Evolutionary conservation across 2,888 invertebrate genomes (phyloP).

Genomic region (Candidula unifasciata): DNA sequence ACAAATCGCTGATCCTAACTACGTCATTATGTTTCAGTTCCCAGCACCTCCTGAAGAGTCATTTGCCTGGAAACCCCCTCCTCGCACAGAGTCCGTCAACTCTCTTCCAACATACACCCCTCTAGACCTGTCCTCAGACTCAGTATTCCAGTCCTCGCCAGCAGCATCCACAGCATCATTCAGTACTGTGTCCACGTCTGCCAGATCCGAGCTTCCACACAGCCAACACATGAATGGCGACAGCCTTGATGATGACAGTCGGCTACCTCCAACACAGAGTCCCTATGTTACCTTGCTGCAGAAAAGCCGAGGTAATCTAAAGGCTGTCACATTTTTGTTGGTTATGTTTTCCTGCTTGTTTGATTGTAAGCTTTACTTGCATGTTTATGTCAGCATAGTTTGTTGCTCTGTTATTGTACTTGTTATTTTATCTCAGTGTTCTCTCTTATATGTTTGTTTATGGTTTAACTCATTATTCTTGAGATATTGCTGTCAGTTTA

Average conservation of each 20-base stretch:
- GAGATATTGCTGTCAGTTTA: too few species aligned
- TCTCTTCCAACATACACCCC: conserved; percentile 48
- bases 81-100: conserved; percentile 46
- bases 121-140: conserved; percentile 35
- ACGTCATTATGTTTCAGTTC: not conserved
- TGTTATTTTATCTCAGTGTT: too few species aligned
- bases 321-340: not conserved
- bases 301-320: conserved; percentile 87
- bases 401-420: too few species aligned
- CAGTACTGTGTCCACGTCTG: conserved; percentile 22
- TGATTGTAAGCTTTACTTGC: too few species aligned
- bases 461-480: too few species aligned
- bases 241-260: conserved; percentile 57
- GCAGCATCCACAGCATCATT: not conserved
- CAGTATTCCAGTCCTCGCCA: conserved; percentile 23
- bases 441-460: too few species aligned
- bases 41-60: conserved; percentile 52
- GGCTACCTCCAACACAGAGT: conserved; percentile 87
- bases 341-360: too few species aligned
- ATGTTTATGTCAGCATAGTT: too few species aligned
- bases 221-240: conserved; percentile 50
- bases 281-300: conserved; percentile 91
- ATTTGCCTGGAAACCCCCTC: conserved; percentile 53
- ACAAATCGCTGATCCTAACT: not conserved
- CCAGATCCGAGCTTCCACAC: conserved; percentile 27